Evolutionary conservation across 2,113 vertebrate species (phyloP), one percentile per base, ranked within the genome.

Genomic region (Myiopsitta monachus): DNA sequence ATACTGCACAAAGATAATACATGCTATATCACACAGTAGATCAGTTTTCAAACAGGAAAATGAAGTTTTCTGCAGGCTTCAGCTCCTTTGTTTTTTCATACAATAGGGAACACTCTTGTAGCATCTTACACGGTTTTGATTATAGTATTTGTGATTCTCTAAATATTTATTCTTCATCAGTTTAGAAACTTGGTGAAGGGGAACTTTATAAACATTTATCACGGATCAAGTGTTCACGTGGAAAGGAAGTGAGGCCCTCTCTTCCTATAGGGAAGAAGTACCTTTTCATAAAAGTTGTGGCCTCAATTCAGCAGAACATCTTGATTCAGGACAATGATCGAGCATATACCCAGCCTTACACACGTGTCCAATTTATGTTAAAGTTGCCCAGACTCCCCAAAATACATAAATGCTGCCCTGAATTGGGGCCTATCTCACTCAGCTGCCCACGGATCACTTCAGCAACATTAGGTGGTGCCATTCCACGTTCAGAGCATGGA

Each of bases 21-120:
- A 79, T 28, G 78, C 59, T 87, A n/a, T 83, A 91, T 77, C 1
- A 0, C 66, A 66, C 57, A 72, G 87, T 76, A 92, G 94, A 96
- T 97, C 92, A 75, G 55, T 81, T 97, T 97, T 97, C 94, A 94
- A 92, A 69, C 14, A 38, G 87, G 61, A 87, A 94, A 95, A 94
- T 47, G 49, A 88, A 63, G 79, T 86, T 95, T 97, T 94, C 89
- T 95, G 81, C 54, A 52, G 86, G 75, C 57, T 94, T 87, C 73
- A 94, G 82, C 74, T 95, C 83, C 70, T 96, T 59, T 92, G 85
- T 88, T 77, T 94, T 80, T 88, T 90, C 0, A 0, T 87, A 88
- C 67, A 73, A 95, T 90, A 90, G 80, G 44, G 84, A 92, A 74
- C n/a, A 43, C 83, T 93, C 52, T 38, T 44, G 59, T 47, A 90